Conservation (phyloP, 2,888 invertebrate species). For the Pseudeuparius sepicola region DNA sequence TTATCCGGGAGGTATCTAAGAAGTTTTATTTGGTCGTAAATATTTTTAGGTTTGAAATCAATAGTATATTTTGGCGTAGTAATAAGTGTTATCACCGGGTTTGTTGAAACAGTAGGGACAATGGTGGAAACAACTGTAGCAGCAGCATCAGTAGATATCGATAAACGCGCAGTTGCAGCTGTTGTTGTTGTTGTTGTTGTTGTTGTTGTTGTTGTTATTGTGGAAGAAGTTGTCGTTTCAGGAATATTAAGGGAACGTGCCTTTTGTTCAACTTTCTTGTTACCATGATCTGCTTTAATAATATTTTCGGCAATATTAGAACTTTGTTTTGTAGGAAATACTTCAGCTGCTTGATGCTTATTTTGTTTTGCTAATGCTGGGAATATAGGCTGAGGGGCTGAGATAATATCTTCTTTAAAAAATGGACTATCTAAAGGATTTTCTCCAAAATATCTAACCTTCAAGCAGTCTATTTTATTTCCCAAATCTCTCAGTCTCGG, state of each 20-base stretch:
- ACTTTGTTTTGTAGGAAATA: neutral
- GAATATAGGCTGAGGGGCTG: conserved; percentile 41
- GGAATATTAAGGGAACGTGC: neutral
- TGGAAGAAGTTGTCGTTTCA: neutral
- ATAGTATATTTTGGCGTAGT: conserved; percentile 32
- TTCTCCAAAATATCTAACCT: conserved; percentile 63
- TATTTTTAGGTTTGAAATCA: conserved; percentile 30
- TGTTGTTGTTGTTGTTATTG: neutral
- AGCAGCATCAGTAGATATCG: neutral
- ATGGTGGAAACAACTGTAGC: conserved; percentile 1
- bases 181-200: neutral
- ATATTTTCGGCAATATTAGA: neutral
- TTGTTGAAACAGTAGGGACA: neutral
- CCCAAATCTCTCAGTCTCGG: conserved; percentile 54
- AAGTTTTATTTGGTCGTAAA: conserved; percentile 32
- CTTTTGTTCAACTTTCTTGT: no score
- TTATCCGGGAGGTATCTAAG: conserved; percentile 26
- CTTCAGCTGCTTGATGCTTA: neutral
- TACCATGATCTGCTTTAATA: no score
- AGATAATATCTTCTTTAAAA: conserved; percentile 49
- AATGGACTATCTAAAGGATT: conserved; percentile 68
- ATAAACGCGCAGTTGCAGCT: neutral
- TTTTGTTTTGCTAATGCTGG: neutral
- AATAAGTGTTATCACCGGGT: conserved; percentile 24
- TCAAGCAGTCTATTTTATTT: conserved; percentile 64